Evolutionary conservation across 2,113 vertebrate species (phyloP), one percentile per base, ranked within the genome.

Genomic region (Pholis gunnellus): DNA sequence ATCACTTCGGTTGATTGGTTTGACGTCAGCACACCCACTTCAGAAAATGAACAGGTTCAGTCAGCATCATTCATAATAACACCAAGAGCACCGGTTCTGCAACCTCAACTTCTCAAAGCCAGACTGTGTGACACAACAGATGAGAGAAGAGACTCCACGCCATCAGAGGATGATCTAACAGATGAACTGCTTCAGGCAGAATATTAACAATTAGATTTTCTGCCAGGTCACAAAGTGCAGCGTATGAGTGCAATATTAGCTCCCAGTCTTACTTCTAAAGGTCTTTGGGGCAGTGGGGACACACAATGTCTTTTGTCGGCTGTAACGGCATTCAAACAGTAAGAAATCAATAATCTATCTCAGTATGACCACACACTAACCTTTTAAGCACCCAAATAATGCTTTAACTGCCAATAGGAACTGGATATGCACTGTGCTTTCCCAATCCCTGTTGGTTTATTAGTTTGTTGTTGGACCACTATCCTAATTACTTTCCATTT

Each of bases 321-420:
- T 82, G 59, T 87, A 79, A 91, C 75, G 17, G 72, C 77, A 75
- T 84, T 86, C 59, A 81, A 84, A 85, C 74, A 67, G 75, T 25
- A 36, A 81, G 52, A 74, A 89, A 94, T 90, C 88, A 90, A 92
- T 93, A 85, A 67, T 79, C 77, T 64, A 70, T 87, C 85, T 86
- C 80, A 81, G 56, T 68, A 68, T 88, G 79, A 91, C 78, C 85
- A 84, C 74, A 68, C 40, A 9, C 66, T 83, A 82, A 86, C 83
- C 83, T 78, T 72, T 78, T 40, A 81, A 85, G 73, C 42, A 75
- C 36, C 66, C 61, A 84, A 82, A 79, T 87, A 65, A 71, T 77
- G 78, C 68, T 65, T 60, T 9, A 66, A 72, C 75, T 83, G 75
- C 75, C 89, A 87, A 78, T 77, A 42, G 66, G 66, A 88, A 25